These are phyloP conservation scores for Dysmachus trigonus DNA, from an alignment of 2,888 invertebrate species.

Conservation along the genomic window DNA sequence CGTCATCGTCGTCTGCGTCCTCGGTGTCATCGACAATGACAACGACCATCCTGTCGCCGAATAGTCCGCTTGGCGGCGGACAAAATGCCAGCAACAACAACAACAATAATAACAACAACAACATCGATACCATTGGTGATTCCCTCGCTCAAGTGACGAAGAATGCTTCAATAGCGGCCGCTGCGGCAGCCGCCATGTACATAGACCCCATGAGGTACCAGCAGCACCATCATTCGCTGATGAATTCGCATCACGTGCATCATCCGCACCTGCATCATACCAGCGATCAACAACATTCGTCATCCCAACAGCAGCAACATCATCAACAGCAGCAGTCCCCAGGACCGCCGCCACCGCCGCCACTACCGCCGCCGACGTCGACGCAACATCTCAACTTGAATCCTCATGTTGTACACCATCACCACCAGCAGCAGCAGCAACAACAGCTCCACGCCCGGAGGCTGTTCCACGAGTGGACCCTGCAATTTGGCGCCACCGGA, in stretches of 20 bases:
- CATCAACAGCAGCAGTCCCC: constrained; percentile 46
- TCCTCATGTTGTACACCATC: constrained; percentile 62
- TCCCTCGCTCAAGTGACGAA: constrained; percentile 58
- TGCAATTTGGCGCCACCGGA: constrained; percentile 64
- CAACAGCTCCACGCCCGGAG: constrained; percentile 64
- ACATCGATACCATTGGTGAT: constrained; percentile 55
- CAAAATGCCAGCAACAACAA: constrained; percentile 56
- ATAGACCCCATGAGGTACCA: constrained; percentile 65
- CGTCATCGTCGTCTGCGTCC: constrained; percentile 63
- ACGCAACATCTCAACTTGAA: constrained; percentile 62
- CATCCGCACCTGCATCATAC: constrained; percentile 64
- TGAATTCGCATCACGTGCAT: constrained; percentile 51
- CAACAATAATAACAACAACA: constrained; percentile 55
- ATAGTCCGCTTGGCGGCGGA: constrained; percentile 61
- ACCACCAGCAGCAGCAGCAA: constrained; percentile 65
- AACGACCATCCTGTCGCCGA: constrained; percentile 63
- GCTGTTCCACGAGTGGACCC: constrained; percentile 64
- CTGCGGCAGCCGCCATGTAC: constrained; percentile 65
- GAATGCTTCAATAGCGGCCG: constrained; percentile 63
- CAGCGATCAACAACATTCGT: constrained; percentile 56
- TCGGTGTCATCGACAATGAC: constrained; percentile 62
- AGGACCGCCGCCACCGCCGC: constrained; percentile 53
- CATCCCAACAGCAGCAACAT: constrained; percentile 42
- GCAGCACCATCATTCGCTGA: constrained; percentile 57
- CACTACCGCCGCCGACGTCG: constrained; percentile 58